phyloP scores from a whole-genome alignment of 2,113 vertebrate genomes.

The Cepphus grylle region DNA sequence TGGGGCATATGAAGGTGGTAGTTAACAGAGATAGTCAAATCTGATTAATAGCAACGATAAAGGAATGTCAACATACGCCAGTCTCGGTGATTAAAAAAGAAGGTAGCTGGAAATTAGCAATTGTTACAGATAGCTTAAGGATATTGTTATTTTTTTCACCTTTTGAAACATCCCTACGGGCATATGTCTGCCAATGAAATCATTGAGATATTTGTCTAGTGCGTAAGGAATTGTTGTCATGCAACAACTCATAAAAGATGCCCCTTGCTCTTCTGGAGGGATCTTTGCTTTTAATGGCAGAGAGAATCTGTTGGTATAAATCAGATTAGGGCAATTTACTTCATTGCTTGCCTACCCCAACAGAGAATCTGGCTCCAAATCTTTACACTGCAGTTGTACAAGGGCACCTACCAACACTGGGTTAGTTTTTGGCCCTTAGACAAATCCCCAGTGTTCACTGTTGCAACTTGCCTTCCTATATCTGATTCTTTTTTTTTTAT shows the following conservation, averaged over 20 bases:
- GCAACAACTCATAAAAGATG: background rate
- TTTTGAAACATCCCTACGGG: background rate
- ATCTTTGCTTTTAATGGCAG: constrained; percentile 17
- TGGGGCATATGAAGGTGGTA: constrained; percentile 16
- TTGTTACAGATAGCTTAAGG: constrained; percentile 51
- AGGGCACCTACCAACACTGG: background rate
- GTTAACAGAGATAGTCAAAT: constrained; percentile 25
- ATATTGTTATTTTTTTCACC: constrained; percentile 47
- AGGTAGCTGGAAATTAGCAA: constrained; percentile 58
- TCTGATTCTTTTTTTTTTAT: background rate
- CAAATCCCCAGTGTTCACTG: constrained; percentile 39
- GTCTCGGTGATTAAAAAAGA: constrained; percentile 37
- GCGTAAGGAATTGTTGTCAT: background rate
- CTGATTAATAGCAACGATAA: constrained; percentile 40
- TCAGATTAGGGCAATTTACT: background rate
- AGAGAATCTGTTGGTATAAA: background rate
- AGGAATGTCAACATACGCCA: constrained; percentile 5
- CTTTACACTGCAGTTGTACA: background rate
- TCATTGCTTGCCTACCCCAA: background rate
- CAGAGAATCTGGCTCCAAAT: background rate
- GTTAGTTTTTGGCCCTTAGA: constrained; percentile 35
- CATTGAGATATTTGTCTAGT: background rate
- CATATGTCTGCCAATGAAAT: constrained; percentile 33
- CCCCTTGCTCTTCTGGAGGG: constrained; percentile 12
- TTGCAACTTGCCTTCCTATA: constrained; percentile 37